Base-by-base conservation (phyloP, 2,888 invertebrate species). In the Trachelus tabidus region DNA sequence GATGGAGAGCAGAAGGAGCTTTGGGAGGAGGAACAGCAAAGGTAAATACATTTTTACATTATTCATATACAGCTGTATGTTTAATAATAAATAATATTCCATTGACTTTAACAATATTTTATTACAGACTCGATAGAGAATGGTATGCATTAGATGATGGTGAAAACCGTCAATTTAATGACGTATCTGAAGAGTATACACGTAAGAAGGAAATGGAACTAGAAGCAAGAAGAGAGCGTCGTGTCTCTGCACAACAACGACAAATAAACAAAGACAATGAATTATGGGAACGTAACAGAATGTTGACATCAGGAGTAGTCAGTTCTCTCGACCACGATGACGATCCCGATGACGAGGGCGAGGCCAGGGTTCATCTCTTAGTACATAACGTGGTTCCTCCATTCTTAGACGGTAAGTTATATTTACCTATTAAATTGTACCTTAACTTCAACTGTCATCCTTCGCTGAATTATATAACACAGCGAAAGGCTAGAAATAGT, bases 361-460 rank as follows among this genome's bases (percentile, higher is more conserved):
- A 98, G 79, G 98, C 98, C 81, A 93, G 99, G 73, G 99, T 99
- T 0, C 99, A 99, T 92, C 93, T 99, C 31, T 92, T 99, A 11
- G 99, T 99, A 0, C 98, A 99, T 91, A 99, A 99, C 90, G 98
- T 99, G 79, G 97, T 99, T 11, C 99, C 99, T 0, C 99, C 99
- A 0, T 99, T 99, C 92, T 93, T 99, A 3, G 99, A 99, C 92
- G 99, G 99, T 89, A 84, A 82, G 75, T 75, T 35, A 31, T 12
- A 34, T 34, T 40, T 30, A 69, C 4, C 31, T 4, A 33, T 11
- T 34, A 11, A 71, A 31, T 33, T 12, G 11, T 71, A 30, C 31
- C 23, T 56, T 23, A 56, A 9, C 56, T 6, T 37, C 37, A 37
- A 37, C 37, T 37, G 4, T 37, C 15, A 37, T 56, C 23, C 1